Percentiles rank a stretch among this genome's conserved stretches.
phyloP scores from a whole-genome alignment of 1,140 invertebrate genomes.

The Drosophila takahashii region DNA sequence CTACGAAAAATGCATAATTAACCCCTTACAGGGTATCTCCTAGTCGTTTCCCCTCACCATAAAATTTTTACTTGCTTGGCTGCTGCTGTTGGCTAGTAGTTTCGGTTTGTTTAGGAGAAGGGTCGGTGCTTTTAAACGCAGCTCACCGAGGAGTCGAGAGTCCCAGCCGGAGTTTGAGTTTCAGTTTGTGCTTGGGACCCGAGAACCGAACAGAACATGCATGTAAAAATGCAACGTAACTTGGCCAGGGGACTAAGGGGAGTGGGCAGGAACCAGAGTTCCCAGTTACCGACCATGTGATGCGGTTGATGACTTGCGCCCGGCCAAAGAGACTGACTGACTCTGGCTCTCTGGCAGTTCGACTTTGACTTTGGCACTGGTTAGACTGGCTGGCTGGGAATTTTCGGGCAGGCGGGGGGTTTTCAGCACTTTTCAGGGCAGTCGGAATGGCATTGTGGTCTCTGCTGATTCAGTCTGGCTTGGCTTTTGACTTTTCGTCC shows the following conservation, averaged over 20 bases:
- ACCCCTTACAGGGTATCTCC: neutral
- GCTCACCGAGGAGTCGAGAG: slow-evolving; percentile 20
- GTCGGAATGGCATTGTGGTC: slow-evolving; percentile 27
- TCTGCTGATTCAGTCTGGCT: slow-evolving; percentile 34
- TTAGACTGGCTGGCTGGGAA: slow-evolving; percentile 72
- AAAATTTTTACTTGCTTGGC: slow-evolving; percentile 22
- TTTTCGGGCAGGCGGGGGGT: slow-evolving; percentile 11
- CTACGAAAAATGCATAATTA: neutral
- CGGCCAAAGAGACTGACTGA: slow-evolving; percentile 72
- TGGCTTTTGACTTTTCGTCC: slow-evolving; percentile 34
- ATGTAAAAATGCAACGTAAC: slow-evolving; percentile 81
- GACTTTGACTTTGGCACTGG: slow-evolving; percentile 64
- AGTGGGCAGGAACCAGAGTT: slow-evolving; percentile 26
- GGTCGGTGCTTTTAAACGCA: slow-evolving; percentile 74
- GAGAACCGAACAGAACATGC: slow-evolving; percentile 59
- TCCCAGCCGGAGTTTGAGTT: slow-evolving; percentile 20
- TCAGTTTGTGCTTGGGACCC: slow-evolving; percentile 44
- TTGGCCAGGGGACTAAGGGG: slow-evolving; percentile 42
- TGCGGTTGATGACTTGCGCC: slow-evolving; percentile 75
- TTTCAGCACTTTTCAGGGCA: slow-evolving; percentile 1
- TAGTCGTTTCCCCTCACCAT: neutral
- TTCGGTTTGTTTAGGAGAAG: slow-evolving; percentile 74
- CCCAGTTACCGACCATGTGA: slow-evolving; percentile 39
- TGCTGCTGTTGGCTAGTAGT: slow-evolving; percentile 61
- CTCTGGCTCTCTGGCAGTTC: slow-evolving; percentile 55